A percentile compares a stretch with the other conserved stretches of the same genome.
These are phyloP conservation scores for Chrysomallon squamiferum DNA, from an alignment of 1,140 invertebrate genomes.

Conservation along the genomic window DNA sequence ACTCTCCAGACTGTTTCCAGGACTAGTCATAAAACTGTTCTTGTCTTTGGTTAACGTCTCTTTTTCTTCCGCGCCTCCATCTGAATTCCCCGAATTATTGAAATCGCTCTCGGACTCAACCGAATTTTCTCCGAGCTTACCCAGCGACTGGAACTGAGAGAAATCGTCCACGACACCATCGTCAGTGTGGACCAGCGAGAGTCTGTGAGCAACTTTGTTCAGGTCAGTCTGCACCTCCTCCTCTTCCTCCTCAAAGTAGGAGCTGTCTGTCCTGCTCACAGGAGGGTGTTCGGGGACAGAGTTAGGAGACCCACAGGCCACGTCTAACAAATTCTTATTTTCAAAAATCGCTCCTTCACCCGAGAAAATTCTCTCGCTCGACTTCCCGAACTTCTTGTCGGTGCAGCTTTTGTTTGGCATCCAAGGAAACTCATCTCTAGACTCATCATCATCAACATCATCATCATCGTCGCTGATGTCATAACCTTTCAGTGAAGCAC, in stretches of 20 bases:
- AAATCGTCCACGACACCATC: constrained; percentile 4
- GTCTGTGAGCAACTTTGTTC: constrained; percentile 17
- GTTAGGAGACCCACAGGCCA: too few relatives aligned
- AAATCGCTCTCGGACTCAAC: not conserved
- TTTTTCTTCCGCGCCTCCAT: not conserved
- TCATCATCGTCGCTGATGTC: not conserved
- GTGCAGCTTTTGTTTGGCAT: constrained; percentile 52
- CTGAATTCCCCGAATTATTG: not conserved
- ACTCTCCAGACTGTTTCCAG: not conserved
- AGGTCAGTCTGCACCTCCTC: constrained; percentile 11
- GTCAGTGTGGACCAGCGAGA: constrained; percentile 7
- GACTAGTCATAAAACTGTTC: not conserved
- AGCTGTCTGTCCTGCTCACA: too few relatives aligned
- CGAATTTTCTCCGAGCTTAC: not conserved
- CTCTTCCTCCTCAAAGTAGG: not conserved
- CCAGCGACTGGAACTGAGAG: not conserved
- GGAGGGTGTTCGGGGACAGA: too few relatives aligned
- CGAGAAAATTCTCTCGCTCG: too few relatives aligned
- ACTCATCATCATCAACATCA: not conserved
- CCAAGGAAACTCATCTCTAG: constrained; percentile 10
- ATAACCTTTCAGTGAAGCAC: constrained; percentile 18
- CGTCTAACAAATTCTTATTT: too few relatives aligned
- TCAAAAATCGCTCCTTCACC: too few relatives aligned
- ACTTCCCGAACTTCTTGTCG: constrained; percentile 21
- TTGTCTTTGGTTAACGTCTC: not conserved